Base-by-base conservation (phyloP, 2,888 invertebrate species). In the Cinara cedri region DNA sequence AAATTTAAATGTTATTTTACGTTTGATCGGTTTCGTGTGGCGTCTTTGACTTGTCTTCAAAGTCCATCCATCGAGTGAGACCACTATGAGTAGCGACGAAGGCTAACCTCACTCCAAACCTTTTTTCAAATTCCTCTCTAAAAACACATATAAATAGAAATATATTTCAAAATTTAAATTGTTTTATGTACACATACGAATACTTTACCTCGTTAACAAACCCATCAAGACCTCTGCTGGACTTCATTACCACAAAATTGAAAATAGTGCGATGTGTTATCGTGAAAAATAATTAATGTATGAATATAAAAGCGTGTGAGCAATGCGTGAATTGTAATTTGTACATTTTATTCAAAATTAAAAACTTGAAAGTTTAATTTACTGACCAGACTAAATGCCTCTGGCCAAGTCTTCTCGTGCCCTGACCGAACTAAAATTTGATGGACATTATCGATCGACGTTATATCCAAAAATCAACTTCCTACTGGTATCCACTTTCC, bases 151-250 rank as follows among this genome's bases (percentile, higher is more conserved):
- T 3, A 71, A 76, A 81, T 70, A 46, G n/a, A 10, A 81, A 46
- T 16, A 44, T 13, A 74, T 44, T 14, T 62, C 14, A 55, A 60
- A 3, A 14, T 46, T n/a, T 9, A 21, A 68, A 24, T 4, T 0
- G 21, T 51, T 62, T 60, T 54, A 72, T 42, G 1, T 16, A 21
- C 34, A 34, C 34, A 34, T n/a, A 26, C 44, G 8, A 54, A n/a
- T 83, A 91, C 90, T 89, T 91, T 95, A 95, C 95, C 95, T 95
- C 91, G 95, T 92, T 89, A 95, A 89, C 87, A 93, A 91, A 89
- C 93, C 93, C 90, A 95, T 94, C 92, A 95, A 92, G 90, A 92
- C 93, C 88, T 93, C 93, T 89, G 95, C 93, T 88, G 94, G 94
- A 88, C 92, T 92, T 87, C 86, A 85, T 86, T 85, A 80, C 81